Evolutionary conservation across 2,888 invertebrate species (phyloP), one percentile per base, ranked within the genome.

Genomic region (Cheilosia pagana): DNA sequence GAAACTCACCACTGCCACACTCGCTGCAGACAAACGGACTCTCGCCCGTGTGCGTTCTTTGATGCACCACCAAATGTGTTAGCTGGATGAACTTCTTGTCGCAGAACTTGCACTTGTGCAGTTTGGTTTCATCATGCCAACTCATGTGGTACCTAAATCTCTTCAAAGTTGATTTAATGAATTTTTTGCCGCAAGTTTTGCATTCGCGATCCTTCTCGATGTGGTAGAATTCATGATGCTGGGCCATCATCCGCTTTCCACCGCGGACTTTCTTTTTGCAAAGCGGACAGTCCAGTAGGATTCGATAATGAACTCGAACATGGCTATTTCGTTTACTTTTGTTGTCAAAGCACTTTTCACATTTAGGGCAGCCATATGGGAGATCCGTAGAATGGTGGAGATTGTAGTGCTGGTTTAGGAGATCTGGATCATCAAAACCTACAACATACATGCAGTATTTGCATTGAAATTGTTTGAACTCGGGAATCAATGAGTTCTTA

Each of bases 81-180:
- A 77, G 23, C 53, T 82, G 82, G 8, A 82, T 67, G 3, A 82
- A 82, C n/a, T 82, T 82, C 16, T 82, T 82, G 1, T 82, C 67
- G 16, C 82, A 82, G 21, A 72, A 82, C 25, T 82, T 82, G 43
- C 82, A 82, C 28, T 82, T 82, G 21, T 67, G 77, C n/a, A 77
- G n/a, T 21, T 82, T 67, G 12, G 71, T 55, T 6, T 82, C 82
- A 25, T 82, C 77, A 43, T 82, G 82, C 82, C 82, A 82, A 25
- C 77, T 77, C 77, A 77, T 60, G 8, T 78, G 78, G n/a, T 74
- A 83, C 28, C 78, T 62, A 10, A 83, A 78, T 31, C 67, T 53
- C 52, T 83, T 83, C 12, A 83, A 39, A 2, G 67, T 78, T 0
- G 55, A 25, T 10, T 74, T 78, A 0, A 55, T 35, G 16, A 68